These are phyloP conservation scores for Pseudomyrmex flavicornis DNA, from an alignment of 1,140 invertebrate species.

Conservation along the genomic window DNA sequence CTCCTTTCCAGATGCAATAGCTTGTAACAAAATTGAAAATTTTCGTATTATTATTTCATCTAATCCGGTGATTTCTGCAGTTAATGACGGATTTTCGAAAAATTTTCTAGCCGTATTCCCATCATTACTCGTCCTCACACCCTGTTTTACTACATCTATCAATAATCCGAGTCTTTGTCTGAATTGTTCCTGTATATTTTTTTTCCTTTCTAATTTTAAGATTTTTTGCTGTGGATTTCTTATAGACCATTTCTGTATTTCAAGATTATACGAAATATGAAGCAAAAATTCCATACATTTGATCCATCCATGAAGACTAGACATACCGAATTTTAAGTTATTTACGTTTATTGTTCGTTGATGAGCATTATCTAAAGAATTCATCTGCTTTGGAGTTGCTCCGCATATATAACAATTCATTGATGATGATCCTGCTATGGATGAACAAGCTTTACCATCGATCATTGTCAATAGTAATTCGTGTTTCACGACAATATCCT, in stretches of 20 bases:
- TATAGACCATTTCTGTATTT: neutral
- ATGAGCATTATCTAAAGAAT: neutral
- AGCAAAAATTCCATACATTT: neutral
- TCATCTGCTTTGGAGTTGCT: constrained; percentile 1
- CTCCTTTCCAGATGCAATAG: neutral
- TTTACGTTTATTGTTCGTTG: neutral
- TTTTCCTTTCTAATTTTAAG: neutral
- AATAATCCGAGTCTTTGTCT: neutral
- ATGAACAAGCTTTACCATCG: neutral
- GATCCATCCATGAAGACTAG: neutral
- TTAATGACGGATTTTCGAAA: neutral
- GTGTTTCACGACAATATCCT: neutral
- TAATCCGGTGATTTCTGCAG: neutral
- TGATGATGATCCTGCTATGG: neutral
- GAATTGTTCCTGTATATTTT: neutral
- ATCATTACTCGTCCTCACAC: neutral
- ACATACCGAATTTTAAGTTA: neutral
- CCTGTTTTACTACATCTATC: neutral
- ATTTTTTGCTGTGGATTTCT: neutral
- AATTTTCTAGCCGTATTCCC: neutral
- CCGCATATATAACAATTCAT: neutral
- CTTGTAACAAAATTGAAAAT: neutral
- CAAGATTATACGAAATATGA: neutral
- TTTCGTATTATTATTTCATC: neutral
- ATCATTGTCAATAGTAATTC: neutral